Base-by-base conservation (phyloP, 92 coral and sea anemone species). In the Montipora capitata region DNA sequence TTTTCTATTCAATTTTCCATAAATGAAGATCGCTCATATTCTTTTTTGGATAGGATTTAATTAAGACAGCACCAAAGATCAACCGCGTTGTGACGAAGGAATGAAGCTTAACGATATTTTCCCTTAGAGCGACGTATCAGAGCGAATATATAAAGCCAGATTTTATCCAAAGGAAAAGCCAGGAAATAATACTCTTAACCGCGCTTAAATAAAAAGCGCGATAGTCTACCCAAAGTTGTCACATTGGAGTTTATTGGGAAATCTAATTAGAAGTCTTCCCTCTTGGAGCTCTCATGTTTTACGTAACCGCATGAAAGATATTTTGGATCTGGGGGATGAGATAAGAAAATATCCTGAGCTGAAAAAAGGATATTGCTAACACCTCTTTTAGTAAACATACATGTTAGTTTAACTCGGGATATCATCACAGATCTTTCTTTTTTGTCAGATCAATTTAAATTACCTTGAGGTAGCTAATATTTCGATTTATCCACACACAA, bases 301-400 rank as follows among this genome's bases (percentile, higher is more conserved):
- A 69, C 10, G 43, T 40, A 69, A 15, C 74, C 10, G 5, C 41
- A 7, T 40, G 5, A 67, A 35, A 8, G 72, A 67, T 7, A 15
- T 69, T 40, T 69, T 14, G 74, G 15, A 3, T n/a, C 20, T 69
- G 52, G 73, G 17, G 49, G 49, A 7, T 69, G 52, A 5, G 43
- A 40, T 40, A 69, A 69, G 72, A 20, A 38, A 69, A 69, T n/a
- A 67, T 67, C 72, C 72, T 67, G 15, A 35, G 12, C 44, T 67
- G 4, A 67, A 67, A 12, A 67, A 67, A 67, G 44, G 43, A 38
- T 38, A 67, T 67, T 67, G 13, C 35, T 67, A 4, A 18, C 71
- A 65, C 20, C 43, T 20, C n/a, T 11, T 38, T 67, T 35, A 16
- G n/a, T 9, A 35, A 35, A 67, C 13, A 67, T 35, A 38, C 14